Conservation (phyloP, 2,888 invertebrate genomes). For the Leptopilina syphax region DNA sequence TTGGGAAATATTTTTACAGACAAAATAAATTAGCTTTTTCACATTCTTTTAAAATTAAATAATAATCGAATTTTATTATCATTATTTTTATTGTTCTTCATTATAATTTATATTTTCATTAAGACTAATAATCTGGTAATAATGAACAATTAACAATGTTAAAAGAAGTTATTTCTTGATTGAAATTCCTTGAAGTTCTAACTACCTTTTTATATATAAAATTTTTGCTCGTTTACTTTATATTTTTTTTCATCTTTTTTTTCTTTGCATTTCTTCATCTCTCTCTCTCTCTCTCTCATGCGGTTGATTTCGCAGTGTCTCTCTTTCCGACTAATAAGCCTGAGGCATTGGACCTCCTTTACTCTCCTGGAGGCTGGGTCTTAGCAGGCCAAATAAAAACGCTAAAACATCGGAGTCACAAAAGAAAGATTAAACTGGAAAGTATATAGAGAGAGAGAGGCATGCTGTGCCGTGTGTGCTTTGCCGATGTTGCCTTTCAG, state of each 20-base stretch:
- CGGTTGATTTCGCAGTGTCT: conserved; percentile 49
- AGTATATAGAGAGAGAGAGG: conserved; percentile 62
- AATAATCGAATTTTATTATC: neutral
- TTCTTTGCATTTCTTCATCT: conserved; percentile 26
- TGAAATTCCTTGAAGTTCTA: neutral
- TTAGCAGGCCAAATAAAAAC: conserved; percentile 67
- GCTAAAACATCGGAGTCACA: conserved; percentile 74
- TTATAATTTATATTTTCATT: too few relatives aligned
- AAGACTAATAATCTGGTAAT: too few relatives aligned
- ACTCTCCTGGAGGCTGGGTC: conserved; percentile 55
- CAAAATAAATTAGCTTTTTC: too few relatives aligned
- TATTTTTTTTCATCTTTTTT: neutral
- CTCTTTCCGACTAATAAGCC: conserved; percentile 66
- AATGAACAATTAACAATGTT: too few relatives aligned
- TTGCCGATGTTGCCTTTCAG: conserved; percentile 31
- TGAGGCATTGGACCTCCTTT: conserved; percentile 57
- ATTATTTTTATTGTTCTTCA: too few relatives aligned
- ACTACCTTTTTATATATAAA: neutral
- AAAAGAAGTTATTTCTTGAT: neutral
- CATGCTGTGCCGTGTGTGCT: conserved; percentile 40
- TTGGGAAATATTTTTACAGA: too few relatives aligned
- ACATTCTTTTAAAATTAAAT: neutral
- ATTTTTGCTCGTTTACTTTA: neutral
- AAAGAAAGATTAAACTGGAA: conserved; percentile 72
- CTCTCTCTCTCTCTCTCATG: conserved; percentile 40